These are phyloP conservation scores for Anthonomus grandis DNA, from an alignment of 1,140 invertebrate genomes.

Conservation along the genomic window DNA sequence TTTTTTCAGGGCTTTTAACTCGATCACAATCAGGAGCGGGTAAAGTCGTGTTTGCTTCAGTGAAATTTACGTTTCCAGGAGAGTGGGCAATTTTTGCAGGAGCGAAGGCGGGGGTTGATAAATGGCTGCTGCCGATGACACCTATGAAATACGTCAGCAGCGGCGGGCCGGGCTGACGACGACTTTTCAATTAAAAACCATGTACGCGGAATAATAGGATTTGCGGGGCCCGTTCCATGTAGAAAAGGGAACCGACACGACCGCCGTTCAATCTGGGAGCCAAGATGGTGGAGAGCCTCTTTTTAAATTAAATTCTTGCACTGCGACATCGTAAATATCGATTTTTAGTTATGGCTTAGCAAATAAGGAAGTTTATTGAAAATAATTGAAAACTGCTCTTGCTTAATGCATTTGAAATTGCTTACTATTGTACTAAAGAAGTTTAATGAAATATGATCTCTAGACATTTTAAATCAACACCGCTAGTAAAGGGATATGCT, in stretches of 20 bases:
- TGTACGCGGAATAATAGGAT: conserved; percentile 48
- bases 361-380: too few relatives aligned
- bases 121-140: conserved; percentile 48
- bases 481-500: too few relatives aligned
- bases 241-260: conserved; percentile 9
- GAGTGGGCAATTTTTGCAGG: conserved; percentile 43
- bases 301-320: too few relatives aligned
- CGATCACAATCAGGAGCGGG: conserved; percentile 25
- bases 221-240: conserved; percentile 40
- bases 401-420: too few relatives aligned
- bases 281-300: conserved; percentile 14
- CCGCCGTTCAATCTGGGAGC: too few relatives aligned
- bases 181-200: conserved; percentile 50
- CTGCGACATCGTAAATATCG: too few relatives aligned
- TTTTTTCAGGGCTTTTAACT: not conserved
- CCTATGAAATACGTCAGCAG: conserved; percentile 47
- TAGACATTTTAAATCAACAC: too few relatives aligned
- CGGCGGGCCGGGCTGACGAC: conserved; percentile 34
- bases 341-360: too few relatives aligned
- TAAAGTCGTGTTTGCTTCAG: conserved; percentile 38
- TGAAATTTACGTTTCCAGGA: conserved; percentile 43
- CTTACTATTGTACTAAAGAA: too few relatives aligned
- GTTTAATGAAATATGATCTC: too few relatives aligned
- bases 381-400: too few relatives aligned
- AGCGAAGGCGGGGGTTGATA: conserved; percentile 38